Base-by-base conservation (phyloP, 2,797 vertebrate genomes). In the Tangara arthus region DNA sequence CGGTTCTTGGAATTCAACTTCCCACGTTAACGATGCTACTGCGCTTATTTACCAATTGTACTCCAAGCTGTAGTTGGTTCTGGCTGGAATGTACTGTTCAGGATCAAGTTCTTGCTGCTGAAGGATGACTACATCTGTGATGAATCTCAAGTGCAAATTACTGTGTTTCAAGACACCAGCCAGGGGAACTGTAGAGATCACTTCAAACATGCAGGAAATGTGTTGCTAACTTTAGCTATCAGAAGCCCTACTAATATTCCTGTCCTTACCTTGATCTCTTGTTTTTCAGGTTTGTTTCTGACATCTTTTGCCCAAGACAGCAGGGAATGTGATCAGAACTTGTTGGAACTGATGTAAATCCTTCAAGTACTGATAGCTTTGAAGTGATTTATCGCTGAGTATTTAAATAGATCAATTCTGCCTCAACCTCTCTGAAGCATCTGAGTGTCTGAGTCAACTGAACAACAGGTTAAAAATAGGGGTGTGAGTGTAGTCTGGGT, bases 251-350 rank as follows among this genome's bases (percentile, higher is more conserved):
- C 32, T 88, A 76, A 87, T 63, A 41, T 10, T 89, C 15, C 23
- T 64, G 47, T 76, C 44, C 27, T 90, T 53, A 77, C 78, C 52
- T 73, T 56, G 32, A 30, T 95, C 52, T 96, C 85, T 84, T 94
- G 61, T 95, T 93, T 95, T 95, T 81, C 94, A 94, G 95, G 63
- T 91, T 89, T 96, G 56, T 88, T 16, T 89, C 53, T 91, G 61
- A 77, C 71, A 79, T 57, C 59, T 93, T 92, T 96, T 92, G 63
- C 35, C 65, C 87, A 81, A 84, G 80, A 46, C 68, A 56, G 53
- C 92, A 92, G 81, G 79, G 82, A 77, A 70, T 63, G 20, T 82
- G 75, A 82, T 87, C 56, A 60, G 70, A 92, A 73, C 59, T 79
- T 86, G 47, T 34, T 91, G 73, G 46, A 92, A 64, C 46, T 89